These are phyloP conservation scores for Synanthedon andrenaeformis DNA, from an alignment of 2,888 invertebrate species.

Conservation along the genomic window DNA sequence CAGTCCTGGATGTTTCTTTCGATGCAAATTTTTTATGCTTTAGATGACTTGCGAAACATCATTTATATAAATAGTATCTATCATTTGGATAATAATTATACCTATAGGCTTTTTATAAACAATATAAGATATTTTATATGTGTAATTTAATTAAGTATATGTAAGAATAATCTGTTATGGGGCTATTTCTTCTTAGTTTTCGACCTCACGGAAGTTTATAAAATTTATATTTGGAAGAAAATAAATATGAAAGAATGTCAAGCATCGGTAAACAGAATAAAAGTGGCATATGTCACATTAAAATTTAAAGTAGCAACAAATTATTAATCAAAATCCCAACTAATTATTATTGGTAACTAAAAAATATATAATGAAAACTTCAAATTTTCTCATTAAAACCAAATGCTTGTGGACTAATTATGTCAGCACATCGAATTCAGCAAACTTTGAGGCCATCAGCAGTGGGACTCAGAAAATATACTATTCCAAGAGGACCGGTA, in stretches of 20 bases:
- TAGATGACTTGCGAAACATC: too few relatives aligned
- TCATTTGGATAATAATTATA: too few relatives aligned
- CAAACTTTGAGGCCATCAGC: conserved; percentile 5
- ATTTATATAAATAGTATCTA: too few relatives aligned
- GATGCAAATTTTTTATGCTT: too few relatives aligned
- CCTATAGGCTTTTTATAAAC: too few relatives aligned
- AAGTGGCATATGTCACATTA: too few relatives aligned
- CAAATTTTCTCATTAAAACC: conserved; percentile 16
- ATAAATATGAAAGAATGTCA: neutral
- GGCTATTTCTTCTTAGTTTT: too few relatives aligned
- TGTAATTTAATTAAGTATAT: too few relatives aligned
- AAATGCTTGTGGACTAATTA: conserved; percentile 21
- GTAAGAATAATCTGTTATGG: too few relatives aligned
- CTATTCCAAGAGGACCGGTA: conserved; percentile 26
- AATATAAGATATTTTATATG: too few relatives aligned
- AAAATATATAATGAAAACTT: conserved; percentile 8
- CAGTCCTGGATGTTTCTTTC: too few relatives aligned
- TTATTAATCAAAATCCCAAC: conserved; percentile 3
- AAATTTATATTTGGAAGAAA: neutral
- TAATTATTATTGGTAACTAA: neutral
- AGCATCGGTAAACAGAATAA: conserved; percentile 1
- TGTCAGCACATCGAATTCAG: conserved; percentile 8
- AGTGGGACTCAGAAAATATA: conserved; percentile 13
- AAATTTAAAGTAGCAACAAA: conserved; percentile 23
- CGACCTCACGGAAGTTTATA: too few relatives aligned